phyloP scores from a whole-genome alignment of 1,140 invertebrate genomes.

The Meloidogyne exigua region DNA sequence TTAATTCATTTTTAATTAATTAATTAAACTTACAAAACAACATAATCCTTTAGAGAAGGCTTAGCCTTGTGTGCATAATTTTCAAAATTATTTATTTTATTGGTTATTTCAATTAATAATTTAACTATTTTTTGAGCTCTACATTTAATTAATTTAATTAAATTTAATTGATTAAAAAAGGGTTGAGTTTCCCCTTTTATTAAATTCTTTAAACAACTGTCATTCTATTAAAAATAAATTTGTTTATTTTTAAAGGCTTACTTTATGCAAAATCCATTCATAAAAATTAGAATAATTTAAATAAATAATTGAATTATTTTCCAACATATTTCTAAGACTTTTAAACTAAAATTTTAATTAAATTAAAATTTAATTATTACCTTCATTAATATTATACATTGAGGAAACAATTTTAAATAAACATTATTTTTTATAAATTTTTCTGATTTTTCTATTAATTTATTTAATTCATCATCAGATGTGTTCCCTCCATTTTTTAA shows the following conservation, averaged over 20 bases:
- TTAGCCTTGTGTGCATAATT: not conserved
- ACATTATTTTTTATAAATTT: constrained; percentile 3
- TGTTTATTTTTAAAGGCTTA: too few species aligned
- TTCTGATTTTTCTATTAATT: constrained; percentile 14
- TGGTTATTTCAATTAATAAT: not conserved
- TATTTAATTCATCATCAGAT: not conserved
- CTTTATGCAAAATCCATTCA: constrained; percentile 15
- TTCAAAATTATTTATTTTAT: constrained; percentile 7
- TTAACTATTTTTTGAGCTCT: not conserved
- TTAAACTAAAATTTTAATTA: not conserved
- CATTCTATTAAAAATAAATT: too few species aligned
- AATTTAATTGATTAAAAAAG: not conserved
- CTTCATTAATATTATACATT: constrained; percentile 8
- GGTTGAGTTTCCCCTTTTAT: not conserved
- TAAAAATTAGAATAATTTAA: constrained; percentile 8
- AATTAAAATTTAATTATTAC: not conserved
- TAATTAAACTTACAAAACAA: constrained; percentile 17
- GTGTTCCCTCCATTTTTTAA: not conserved
- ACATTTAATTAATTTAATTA: constrained; percentile 15
- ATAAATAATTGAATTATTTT: not conserved
- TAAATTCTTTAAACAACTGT: not conserved
- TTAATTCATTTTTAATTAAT: too few species aligned
- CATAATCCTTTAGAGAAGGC: constrained; percentile 10
- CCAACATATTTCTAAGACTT: constrained; percentile 16
- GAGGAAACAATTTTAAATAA: constrained; percentile 7